Conservation (phyloP, 2,797 vertebrate species). For the Acanthopagrus latus region DNA sequence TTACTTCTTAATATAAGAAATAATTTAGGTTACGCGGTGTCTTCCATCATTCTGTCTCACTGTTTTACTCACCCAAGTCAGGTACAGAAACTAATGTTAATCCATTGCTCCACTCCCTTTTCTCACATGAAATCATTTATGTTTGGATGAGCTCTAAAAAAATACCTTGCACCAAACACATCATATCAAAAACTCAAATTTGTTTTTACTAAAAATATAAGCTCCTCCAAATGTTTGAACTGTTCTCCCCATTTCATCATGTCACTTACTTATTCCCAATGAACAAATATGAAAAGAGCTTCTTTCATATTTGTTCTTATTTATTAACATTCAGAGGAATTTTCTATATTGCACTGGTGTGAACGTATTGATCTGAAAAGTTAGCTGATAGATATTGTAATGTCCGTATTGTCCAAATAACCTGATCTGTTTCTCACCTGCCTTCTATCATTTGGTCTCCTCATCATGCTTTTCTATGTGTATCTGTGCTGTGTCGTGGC, state of each 20-base stretch:
- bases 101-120: constrained; percentile 9
- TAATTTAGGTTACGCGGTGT: neutral
- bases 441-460: constrained; percentile 37
- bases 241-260: constrained; percentile 33
- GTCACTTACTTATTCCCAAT: constrained; percentile 13
- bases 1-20: neutral
- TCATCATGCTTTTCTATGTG: constrained; percentile 61
- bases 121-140: constrained; percentile 16
- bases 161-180: neutral
- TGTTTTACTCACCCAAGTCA: neutral
- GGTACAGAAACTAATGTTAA: neutral
- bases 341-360: neutral
- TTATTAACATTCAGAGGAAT: constrained; percentile 1
- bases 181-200: neutral
- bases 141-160: constrained; percentile 44
- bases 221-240: constrained; percentile 26
- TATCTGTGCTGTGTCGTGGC: constrained; percentile 62
- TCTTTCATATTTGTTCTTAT: constrained; percentile 32
- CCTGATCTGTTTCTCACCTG: constrained; percentile 46
- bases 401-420: constrained; percentile 30
- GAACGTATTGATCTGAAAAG: neutral
- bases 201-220: constrained; percentile 1
- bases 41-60: neutral
- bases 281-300: constrained; percentile 21
- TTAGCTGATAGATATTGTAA: constrained; percentile 12